A percentile compares a stretch with the other conserved stretches of the same genome.
phyloP scores from a whole-genome alignment of 2,113 vertebrate genomes.

The Erythrocebus patas region DNA sequence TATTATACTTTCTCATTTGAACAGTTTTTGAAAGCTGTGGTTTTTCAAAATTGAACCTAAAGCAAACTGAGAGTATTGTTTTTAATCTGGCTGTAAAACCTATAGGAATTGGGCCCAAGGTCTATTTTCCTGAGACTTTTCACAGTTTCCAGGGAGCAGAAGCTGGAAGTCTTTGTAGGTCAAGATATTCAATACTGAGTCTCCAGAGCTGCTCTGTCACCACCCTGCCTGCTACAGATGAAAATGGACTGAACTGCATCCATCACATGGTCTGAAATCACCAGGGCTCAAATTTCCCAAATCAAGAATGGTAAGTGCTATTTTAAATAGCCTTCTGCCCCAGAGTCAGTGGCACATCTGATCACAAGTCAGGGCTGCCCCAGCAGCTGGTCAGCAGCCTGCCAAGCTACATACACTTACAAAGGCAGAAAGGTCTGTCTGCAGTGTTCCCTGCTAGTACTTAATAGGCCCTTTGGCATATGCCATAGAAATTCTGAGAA shows the following conservation, averaged over 20 bases:
- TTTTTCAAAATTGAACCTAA: slow-evolving; percentile 52
- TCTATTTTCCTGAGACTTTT: not conserved
- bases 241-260: not conserved
- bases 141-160: not conserved
- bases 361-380: not conserved
- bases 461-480: not conserved
- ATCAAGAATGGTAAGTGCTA: not conserved
- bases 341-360: not conserved
- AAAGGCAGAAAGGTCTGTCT: not conserved
- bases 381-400: not conserved
- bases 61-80: slow-evolving; percentile 9
- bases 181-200: not conserved
- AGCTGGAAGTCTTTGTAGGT: not conserved
- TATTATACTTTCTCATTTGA: slow-evolving; percentile 24
- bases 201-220: not conserved
- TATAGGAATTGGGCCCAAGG: not conserved
- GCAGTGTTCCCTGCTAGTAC: not conserved
- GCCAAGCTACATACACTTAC: not conserved
- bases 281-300: not conserved
- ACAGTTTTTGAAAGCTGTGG: slow-evolving; percentile 17
- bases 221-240: not conserved
- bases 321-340: not conserved
- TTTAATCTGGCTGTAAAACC: not conserved
- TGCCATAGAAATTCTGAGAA: not conserved
- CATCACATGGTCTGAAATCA: not conserved